Percentiles rank a stretch among this genome's conserved stretches.
Evolutionary conservation across 35 echinoderm and acorn worm genomes (phyloP).

Genomic region (Apostichopus japonicus): DNA sequence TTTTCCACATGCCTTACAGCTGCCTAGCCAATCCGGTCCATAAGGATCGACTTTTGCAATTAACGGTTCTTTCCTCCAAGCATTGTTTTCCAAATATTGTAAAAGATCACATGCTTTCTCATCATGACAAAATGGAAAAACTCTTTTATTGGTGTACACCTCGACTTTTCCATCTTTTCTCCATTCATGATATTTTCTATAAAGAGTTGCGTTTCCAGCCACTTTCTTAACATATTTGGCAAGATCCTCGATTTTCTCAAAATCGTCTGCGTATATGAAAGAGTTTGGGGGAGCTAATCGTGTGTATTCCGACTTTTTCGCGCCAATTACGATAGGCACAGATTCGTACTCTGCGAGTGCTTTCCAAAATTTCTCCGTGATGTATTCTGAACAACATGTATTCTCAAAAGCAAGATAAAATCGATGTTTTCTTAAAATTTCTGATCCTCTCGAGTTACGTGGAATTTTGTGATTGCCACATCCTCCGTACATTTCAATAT

Average conservation of each 20-base stretch:
- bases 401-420: conserved; percentile 73
- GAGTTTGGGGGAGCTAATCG: conserved; percentile 68
- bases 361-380: conserved; percentile 70
- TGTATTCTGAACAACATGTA: conserved; percentile 60
- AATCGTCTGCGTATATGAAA: conserved; percentile 69
- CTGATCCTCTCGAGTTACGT: conserved; percentile 20
- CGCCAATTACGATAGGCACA: conserved; percentile 64
- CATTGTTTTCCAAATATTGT: background rate
- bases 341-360: conserved; percentile 4
- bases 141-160: background rate
- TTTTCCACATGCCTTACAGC: conserved; percentile 1
- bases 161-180: background rate
- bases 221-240: conserved; percentile 36
- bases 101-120: background rate
- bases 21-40: background rate
- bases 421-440: conserved; percentile 43
- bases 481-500: conserved; percentile 38
- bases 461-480: no score
- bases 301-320: conserved; percentile 42
- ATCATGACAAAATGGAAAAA: background rate
- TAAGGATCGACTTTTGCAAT: background rate
- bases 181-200: conserved; percentile 68
- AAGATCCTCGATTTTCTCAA: conserved; percentile 34
- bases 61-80: background rate
- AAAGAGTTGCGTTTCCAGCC: conserved; percentile 37